Base-by-base conservation (phyloP, 2,797 vertebrate genomes). In the Chelon auratus region DNA sequence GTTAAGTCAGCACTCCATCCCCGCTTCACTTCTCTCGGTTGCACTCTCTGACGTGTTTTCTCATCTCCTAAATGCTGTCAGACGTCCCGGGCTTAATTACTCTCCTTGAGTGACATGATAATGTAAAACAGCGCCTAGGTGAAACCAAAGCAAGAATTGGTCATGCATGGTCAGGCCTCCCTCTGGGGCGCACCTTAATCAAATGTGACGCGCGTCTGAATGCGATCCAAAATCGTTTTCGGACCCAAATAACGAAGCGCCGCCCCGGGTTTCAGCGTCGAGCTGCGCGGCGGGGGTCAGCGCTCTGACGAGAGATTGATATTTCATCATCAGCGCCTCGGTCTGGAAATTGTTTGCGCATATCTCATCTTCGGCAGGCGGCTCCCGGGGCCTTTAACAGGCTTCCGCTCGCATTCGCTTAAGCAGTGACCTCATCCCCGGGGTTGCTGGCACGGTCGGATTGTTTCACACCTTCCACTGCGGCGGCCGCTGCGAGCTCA, bases 61-160 rank as follows among this genome's bases (percentile, higher is more conserved):
- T 82, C 84, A 90, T 88, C 83, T 73, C 80, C 69, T 75, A 67
- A 84, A 89, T 72, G 72, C 84, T 58, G 74, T 89, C 86, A 88
- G 80, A 77, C 72, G 33, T 82, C 76, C 72, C 60, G 3, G 62
- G 40, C 80, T 81, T 91, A 90, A 92, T 93, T 89, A 91, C 76
- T 82, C 85, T 66, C 61, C 68, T 73, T 86, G 88, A 89, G 80
- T 89, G 92, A 90, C 91, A 81, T 87, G 86, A 92, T 92, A 89
- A 92, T 90, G 89, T 89, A 91, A 90, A 92, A 91, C 86, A 89
- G 90, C 20, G 60, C 84, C 83, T 72, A 90, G 90, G 89, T 90
- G 88, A 87, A 91, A 88, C 82, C 84, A 87, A 89, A 89, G 91
- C 86, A 87, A 80, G 88, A 83, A 86, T 91, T 86, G 89, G 88